Base-by-base conservation (phyloP, 2,113 vertebrate species). In the Australoheros scitulus region DNA sequence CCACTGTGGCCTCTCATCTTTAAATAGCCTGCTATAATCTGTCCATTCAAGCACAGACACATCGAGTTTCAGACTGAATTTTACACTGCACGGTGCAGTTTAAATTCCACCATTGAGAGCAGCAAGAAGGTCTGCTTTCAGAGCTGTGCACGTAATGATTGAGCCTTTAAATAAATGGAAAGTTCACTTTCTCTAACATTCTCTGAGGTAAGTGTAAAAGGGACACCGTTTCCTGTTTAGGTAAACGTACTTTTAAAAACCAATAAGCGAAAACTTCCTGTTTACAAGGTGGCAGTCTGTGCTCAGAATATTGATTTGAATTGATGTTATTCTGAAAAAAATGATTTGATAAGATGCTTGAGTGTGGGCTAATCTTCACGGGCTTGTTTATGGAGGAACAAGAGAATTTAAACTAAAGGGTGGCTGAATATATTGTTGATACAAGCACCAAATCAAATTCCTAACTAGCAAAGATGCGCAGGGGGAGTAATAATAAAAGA, bases 11-110 rank as follows among this genome's bases (percentile, higher is more conserved):
- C 87, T 87, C 90, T 82, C 77, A 65, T 87, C 87, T 89, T 92
- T 90, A 93, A 90, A 92, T 89, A 94, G 82, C 79, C 70, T 20
- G 64, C 83, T 83, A 68, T 81, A 91, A 90, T 85, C 86, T 86
- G 89, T 84, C 88, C 58, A 61, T 91, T 91, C 60, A 76, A 84
- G 82, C 77, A 81, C 82, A 79, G 82, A 83, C 87, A 77, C 86
- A 83, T 84, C 38, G 24, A 64, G 58, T 76, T 86, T 82, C 79
- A 83, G 83, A 79, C 59, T 24, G 32, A 70, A 75, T 78, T 88
- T 83, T 77, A 80, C 65, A 72, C 41, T 70, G 41, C 41, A 50
- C 15, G 3, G 41, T 70, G 64, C 65, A 3, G 3, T 72, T 32
- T 70, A 32, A 72, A 78, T 75, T 55, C 77, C 26, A 15, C 52